Conservation (phyloP, 2,888 invertebrate species). For the Orchesellides sinensis region DNA sequence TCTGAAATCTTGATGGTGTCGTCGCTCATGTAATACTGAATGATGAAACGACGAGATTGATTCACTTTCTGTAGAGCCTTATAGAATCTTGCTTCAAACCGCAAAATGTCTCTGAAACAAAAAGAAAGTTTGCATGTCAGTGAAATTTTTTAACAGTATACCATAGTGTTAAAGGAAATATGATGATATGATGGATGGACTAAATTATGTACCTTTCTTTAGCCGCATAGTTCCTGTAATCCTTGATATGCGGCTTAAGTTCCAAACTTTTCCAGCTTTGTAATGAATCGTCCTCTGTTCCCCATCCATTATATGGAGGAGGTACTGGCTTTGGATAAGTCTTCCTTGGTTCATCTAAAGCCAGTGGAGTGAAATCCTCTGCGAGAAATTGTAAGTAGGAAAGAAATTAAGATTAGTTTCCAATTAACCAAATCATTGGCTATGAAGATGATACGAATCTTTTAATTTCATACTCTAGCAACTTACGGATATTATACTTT, state of each 20-base stretch:
- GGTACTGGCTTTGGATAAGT: slow-evolving; percentile 78
- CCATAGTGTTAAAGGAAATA: too few species aligned
- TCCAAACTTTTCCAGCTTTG: slow-evolving; percentile 90
- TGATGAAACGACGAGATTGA: slow-evolving; percentile 84
- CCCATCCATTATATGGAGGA: slow-evolving; percentile 90
- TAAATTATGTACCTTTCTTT: slow-evolving; percentile 23
- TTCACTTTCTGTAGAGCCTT: slow-evolving; percentile 79
- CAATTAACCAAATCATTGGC: too few species aligned
- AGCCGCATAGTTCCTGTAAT: slow-evolving; percentile 87
- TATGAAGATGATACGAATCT: neutral
- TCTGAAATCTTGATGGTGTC: slow-evolving; percentile 92
- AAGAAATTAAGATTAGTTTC: neutral
- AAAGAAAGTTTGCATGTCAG: slow-evolving; percentile 2
- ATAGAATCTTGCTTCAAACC: slow-evolving; percentile 87
- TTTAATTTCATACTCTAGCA: neutral
- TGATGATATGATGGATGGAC: too few species aligned
- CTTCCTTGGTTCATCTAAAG: slow-evolving; percentile 75
- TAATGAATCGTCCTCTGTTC: slow-evolving; percentile 92
- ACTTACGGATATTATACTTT: slow-evolving; percentile 82
- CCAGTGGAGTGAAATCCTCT: slow-evolving; percentile 83
- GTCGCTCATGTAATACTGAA: slow-evolving; percentile 88
- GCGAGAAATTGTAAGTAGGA: slow-evolving; percentile 70
- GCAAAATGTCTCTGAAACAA: slow-evolving; percentile 82
- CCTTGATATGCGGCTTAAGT: slow-evolving; percentile 83
- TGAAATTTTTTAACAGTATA: neutral